Evolutionary conservation across 1,140 invertebrate species (phyloP), one percentile per base, ranked within the genome.

Genomic region (Drosophila paulistorum): DNA sequence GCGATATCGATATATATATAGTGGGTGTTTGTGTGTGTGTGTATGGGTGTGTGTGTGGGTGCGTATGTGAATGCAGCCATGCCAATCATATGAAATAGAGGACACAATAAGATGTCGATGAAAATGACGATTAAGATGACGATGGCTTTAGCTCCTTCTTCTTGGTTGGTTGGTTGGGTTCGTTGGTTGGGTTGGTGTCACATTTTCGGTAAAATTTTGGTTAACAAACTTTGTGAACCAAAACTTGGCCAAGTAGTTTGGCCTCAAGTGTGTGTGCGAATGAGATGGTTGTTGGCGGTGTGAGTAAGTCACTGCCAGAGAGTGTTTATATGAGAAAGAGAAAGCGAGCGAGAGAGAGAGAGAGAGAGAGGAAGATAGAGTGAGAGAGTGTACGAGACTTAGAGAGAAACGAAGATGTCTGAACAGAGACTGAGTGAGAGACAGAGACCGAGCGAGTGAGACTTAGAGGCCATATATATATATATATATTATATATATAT

Each of bases 181-280:
- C 75, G 76, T 87, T 87, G 84, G 84, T 87, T 86, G 83, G 83
- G 84, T 83, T 87, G 84, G 84, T 89, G 84, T 89, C 84, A 89
- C 84, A 89, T 89, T 89, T 89, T 89, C 77, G 84, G 84, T 89
- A 69, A 89, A 89, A 89, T 89, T 89, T 89, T 89, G 84, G 84
- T 89, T 76, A 89, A 77, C 84, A 89, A 89, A 89, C 84, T 89
- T 89, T 89, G 84, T 51, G 45, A 51, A 51, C 84, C 84, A 89
- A 89, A 89, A 89, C 84, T 89, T 89, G 84, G 84, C 84, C 84
- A 89, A 89, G 84, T 89, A 89, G 87, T 51, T 83, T 87, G 71
- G 83, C 80, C 81, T 87, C 77, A 89, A 87, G 77, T 87, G 83
- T 63, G 82, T 68, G 45, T 51, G 45, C 45, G 45, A 51, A 23